These are phyloP conservation scores for Procambarus clarkii DNA, from an alignment of 1,140 invertebrate species.

Conservation along the genomic window DNA sequence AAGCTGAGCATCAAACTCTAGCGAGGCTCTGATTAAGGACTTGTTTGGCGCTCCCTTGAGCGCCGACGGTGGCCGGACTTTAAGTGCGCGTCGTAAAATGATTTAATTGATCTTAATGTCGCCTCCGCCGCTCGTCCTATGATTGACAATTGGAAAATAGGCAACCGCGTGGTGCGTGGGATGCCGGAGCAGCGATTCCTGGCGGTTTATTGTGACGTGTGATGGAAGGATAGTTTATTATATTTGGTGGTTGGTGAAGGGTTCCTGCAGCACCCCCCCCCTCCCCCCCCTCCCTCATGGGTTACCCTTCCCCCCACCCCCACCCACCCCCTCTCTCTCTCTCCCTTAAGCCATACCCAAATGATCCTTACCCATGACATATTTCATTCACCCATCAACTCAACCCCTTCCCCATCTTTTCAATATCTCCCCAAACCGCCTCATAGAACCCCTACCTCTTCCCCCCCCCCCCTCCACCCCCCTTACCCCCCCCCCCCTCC, in stretches of 20 bases:
- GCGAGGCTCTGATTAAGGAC: no score
- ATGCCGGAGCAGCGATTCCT: neutral
- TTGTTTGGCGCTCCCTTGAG: neutral
- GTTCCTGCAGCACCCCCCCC: neutral
- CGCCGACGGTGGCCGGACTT: neutral
- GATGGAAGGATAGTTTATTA: neutral
- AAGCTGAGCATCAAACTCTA: no score
- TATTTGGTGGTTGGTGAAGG: neutral
- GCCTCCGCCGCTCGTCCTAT: neutral
- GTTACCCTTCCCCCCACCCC: no score
- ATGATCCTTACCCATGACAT: no score
- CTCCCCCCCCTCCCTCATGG: neutral
- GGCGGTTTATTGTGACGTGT: neutral
- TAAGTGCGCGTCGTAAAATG: neutral
- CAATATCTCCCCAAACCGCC: no score
- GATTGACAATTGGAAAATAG: neutral
- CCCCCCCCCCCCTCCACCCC: neutral
- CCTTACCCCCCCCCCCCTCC: neutral
- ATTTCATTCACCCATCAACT: no score
- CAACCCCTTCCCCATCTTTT: no score
- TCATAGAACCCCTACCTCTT: no score
- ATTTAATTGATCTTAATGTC: conserved; percentile 7
- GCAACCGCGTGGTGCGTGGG: neutral
- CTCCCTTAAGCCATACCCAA: no score
- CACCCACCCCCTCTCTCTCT: no score